These are phyloP conservation scores for Morone chrysops DNA, from an alignment of 2,113 vertebrate genomes.

Conservation along the genomic window DNA sequence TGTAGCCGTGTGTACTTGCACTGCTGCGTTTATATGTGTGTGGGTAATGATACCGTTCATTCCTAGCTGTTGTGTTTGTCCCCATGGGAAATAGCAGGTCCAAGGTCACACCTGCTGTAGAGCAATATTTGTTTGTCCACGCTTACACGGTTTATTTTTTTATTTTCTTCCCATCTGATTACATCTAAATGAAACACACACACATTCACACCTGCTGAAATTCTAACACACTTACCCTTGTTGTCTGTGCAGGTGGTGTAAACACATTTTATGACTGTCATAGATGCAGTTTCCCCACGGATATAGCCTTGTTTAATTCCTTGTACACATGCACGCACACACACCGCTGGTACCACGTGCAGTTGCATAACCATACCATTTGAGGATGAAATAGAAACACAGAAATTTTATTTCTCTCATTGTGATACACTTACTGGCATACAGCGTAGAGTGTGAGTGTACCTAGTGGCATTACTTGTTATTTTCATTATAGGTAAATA, in stretches of 20 bases:
- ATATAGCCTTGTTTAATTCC: constrained; percentile 45
- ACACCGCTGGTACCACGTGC: background rate
- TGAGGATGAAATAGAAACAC: background rate
- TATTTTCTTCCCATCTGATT: constrained; percentile 55
- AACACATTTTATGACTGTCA: constrained; percentile 39
- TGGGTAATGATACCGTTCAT: constrained; percentile 62
- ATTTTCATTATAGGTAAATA: background rate
- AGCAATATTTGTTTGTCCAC: constrained; percentile 64
- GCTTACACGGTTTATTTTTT: constrained; percentile 43
- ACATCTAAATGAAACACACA: constrained; percentile 61
- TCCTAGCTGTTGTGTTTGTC: constrained; percentile 53
- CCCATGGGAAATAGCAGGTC: constrained; percentile 67
- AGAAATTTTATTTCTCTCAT: background rate
- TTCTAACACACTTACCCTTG: background rate
- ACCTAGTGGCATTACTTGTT: background rate
- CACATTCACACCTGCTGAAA: constrained; percentile 40
- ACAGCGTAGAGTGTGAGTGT: background rate
- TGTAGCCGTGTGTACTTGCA: constrained; percentile 40
- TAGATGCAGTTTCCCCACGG: constrained; percentile 10
- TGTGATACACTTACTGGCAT: too few relatives aligned
- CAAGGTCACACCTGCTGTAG: constrained; percentile 77
- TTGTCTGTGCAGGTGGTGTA: constrained; percentile 47
- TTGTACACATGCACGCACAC: background rate
- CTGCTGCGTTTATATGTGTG: constrained; percentile 47
- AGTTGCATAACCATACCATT: background rate